Evolutionary conservation across 2,888 invertebrate genomes (phyloP), one percentile per base, ranked within the genome.

Genomic region (Machimus atricapillus): DNA sequence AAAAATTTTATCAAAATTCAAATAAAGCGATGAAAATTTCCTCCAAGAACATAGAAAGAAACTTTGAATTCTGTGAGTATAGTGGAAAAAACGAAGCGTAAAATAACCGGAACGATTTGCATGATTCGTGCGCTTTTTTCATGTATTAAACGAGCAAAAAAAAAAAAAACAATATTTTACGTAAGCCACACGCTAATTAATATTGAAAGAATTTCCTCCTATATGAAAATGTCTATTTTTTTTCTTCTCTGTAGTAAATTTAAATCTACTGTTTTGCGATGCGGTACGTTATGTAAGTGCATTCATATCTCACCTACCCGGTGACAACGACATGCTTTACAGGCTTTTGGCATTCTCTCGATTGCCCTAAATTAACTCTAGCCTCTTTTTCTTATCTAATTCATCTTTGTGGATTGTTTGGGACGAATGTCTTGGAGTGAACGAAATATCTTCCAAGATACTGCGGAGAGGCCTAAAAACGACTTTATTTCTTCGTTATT

Each of bases 91-190:
- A 46, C 23, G 19, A 66, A 12, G 34, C 82, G 82, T 82, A 82
- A 58, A 82, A 82, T 82, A 82, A 82, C 82, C 82, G 82, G 82
- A 82, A 82, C 37, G 14, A 66, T 82, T 82, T 82, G 66, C 82
- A 58, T 82, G 58, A 58, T 23, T 58, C 58, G 82, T 82, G 40
- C 12, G 34, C 14, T 46, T 19, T 34, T 46, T 58, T 81, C 81
- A 46, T 8, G 23, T 81, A 16, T 52, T 52, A 52, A 78, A 19
- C 37, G 19, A 40, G 31, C 14, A n/a, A 40, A 31, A 31, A 40
- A 40, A 31, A 31, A 40, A 81, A 27, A 81, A 27, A 27, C 23
- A 52, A 27, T 78, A 40, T 34, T 76, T 81, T 81, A 81, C 52
- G 81, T 56, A 81, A 81, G 81, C 81, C 37, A 46, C 78, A 46